phyloP scores from a whole-genome alignment of 2,797 vertebrate species.

The Rhinophrynus dorsalis region DNA sequence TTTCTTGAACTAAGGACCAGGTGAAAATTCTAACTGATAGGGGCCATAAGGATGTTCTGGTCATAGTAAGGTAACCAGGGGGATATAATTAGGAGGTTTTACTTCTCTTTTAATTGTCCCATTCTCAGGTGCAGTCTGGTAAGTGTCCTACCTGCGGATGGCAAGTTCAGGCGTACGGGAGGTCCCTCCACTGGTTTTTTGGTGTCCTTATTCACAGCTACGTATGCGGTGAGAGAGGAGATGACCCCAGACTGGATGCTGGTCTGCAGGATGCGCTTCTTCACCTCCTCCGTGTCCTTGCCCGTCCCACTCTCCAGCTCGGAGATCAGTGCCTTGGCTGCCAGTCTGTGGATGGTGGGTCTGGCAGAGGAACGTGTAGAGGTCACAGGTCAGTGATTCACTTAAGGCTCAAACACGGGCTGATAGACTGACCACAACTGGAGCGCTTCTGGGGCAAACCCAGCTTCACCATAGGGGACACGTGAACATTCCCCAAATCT shows the following conservation, averaged over 20 bases:
- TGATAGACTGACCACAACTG: neutral
- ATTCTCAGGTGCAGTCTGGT: too few species aligned
- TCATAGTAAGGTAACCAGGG: too few species aligned
- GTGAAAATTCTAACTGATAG: too few species aligned
- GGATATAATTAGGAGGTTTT: too few species aligned
- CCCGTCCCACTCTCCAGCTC: conserved; percentile 61
- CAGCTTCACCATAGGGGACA: too few species aligned
- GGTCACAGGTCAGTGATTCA: neutral
- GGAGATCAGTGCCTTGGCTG: conserved; percentile 68
- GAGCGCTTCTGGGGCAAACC: too few species aligned
- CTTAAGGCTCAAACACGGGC: neutral
- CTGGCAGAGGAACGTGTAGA: conserved; percentile 52
- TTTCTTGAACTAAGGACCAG: too few species aligned
- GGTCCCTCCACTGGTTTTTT: conserved; percentile 59
- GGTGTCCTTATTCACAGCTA: conserved; percentile 66
- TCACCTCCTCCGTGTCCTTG: conserved; percentile 27
- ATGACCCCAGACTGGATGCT: conserved; percentile 76
- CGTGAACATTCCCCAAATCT: too few species aligned
- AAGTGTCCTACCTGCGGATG: neutral
- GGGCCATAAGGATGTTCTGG: too few species aligned
- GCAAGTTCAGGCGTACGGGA: conserved; percentile 58
- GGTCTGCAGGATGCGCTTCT: conserved; percentile 64
- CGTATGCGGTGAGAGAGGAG: conserved; percentile 74
- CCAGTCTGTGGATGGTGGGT: conserved; percentile 70
- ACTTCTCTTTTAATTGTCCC: too few species aligned